phyloP scores from a whole-genome alignment of 2,888 invertebrate genomes.

The Agrenia bidenticulata region DNA sequence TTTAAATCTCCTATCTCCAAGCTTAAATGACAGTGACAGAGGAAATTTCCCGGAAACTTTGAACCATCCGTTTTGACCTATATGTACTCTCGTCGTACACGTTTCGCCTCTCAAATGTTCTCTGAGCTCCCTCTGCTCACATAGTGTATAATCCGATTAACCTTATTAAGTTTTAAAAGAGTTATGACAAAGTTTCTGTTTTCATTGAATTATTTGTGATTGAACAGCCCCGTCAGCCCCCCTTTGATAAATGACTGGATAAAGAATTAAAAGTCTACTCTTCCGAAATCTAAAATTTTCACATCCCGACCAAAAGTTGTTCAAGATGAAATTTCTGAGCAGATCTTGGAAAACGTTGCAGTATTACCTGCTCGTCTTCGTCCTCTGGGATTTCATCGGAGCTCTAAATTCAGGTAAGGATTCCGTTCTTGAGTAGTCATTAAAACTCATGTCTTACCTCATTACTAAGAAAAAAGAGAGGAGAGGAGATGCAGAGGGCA shows the following conservation, averaged over 20 bases:
- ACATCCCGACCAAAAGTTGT: background rate
- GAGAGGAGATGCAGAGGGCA: no score
- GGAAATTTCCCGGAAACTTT: no score
- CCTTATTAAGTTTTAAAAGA: conserved; percentile 9
- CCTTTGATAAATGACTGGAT: background rate
- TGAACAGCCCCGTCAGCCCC: background rate
- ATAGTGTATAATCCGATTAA: conserved; percentile 4
- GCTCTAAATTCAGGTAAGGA: conserved; percentile 16
- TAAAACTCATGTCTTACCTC: no score
- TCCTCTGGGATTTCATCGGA: conserved; percentile 18
- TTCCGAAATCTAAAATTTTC: background rate
- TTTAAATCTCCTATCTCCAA: no score
- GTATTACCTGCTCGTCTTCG: conserved; percentile 16
- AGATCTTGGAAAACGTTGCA: conserved; percentile 12
- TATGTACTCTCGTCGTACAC: background rate
- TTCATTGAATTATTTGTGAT: conserved; percentile 2
- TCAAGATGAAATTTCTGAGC: conserved; percentile 5
- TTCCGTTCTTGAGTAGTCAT: background rate
- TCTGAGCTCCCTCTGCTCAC: no score
- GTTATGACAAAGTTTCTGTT: conserved; percentile 14
- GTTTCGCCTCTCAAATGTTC: background rate
- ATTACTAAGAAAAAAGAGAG: no score
- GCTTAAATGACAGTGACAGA: no score
- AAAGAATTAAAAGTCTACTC: background rate
- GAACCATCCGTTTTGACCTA: background rate